A percentile compares a stretch with the other conserved stretches of the same genome.
Conservation (phyloP, 2,888 invertebrate genomes). For the Dorcus parallelipipedus region DNA sequence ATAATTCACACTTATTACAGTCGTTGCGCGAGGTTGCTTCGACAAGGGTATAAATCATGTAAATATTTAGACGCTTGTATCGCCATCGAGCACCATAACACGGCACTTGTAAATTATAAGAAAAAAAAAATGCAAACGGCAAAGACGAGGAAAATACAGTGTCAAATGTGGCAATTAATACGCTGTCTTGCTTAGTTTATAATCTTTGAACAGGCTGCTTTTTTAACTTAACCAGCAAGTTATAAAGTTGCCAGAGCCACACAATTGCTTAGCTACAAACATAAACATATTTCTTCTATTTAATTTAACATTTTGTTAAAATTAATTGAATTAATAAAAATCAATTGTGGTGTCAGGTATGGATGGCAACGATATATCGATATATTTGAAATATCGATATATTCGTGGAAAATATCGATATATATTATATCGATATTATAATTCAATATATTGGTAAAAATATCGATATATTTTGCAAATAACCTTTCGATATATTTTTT, state of each 20-base stretch:
- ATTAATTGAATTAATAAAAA: background rate
- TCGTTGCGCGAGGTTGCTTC: slow-evolving; percentile 31
- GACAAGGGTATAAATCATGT: slow-evolving; percentile 28
- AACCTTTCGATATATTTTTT: too few species aligned
- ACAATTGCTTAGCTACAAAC: background rate
- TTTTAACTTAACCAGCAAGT: too few species aligned
- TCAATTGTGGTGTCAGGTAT: background rate
- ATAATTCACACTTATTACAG: slow-evolving; percentile 31
- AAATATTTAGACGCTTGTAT: slow-evolving; percentile 9
- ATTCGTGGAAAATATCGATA: too few species aligned
- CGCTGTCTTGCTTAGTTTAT: slow-evolving; percentile 12
- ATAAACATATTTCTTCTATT: background rate
- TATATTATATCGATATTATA: too few species aligned
- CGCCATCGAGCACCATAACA: background rate
- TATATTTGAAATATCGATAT: too few species aligned
- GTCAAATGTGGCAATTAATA: slow-evolving; percentile 16
- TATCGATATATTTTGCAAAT: too few species aligned
- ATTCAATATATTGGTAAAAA: too few species aligned
- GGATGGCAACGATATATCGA: too few species aligned
- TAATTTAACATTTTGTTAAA: background rate
- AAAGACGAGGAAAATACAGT: slow-evolving; percentile 6
- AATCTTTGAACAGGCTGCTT: slow-evolving; percentile 1
- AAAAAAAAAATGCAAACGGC: background rate
- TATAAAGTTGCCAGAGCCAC: background rate
- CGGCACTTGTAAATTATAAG: background rate